Evolutionary conservation across 2,113 vertebrate species (phyloP).

Genomic region (Columbina picui): DNA sequence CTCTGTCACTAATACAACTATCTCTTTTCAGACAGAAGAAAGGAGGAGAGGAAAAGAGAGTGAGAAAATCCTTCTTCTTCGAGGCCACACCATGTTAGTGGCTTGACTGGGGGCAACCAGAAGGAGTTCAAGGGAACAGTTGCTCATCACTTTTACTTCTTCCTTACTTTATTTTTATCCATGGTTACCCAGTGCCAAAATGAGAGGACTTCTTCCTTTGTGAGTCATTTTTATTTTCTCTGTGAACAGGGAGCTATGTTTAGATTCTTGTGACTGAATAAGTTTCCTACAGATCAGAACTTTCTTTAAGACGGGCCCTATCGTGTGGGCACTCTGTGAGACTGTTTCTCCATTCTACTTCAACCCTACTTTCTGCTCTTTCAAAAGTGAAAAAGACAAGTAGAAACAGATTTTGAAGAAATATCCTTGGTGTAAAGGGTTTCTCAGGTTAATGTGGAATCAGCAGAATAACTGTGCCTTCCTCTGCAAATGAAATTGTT

Average conservation of each 20-base stretch:
- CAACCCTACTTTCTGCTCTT: not conserved
- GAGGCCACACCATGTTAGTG: not conserved
- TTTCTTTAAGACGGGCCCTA: not conserved
- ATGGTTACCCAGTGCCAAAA: not conserved
- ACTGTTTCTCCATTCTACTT: not conserved
- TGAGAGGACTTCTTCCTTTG: not conserved
- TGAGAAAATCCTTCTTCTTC: not conserved
- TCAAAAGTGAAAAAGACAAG: not conserved
- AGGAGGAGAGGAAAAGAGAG: not conserved
- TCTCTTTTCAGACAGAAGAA: not conserved
- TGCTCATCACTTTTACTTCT: not conserved
- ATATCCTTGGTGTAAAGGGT: not conserved
- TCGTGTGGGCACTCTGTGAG: not conserved
- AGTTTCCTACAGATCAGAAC: conserved; percentile 9
- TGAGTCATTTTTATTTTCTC: conserved; percentile 22
- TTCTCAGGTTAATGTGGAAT: not conserved
- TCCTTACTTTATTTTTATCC: conserved; percentile 34
- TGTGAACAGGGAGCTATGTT: conserved; percentile 7
- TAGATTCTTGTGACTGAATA: conserved; percentile 34
- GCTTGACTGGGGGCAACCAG: not conserved
- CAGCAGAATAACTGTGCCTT: not conserved
- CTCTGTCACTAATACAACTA: not conserved
- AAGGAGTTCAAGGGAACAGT: not conserved
- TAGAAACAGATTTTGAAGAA: not conserved
- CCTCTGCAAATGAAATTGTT: not conserved